phyloP scores from a whole-genome alignment of 35 echinoderm and acorn worm genomes.

The Ophiothrix spiculata region DNA sequence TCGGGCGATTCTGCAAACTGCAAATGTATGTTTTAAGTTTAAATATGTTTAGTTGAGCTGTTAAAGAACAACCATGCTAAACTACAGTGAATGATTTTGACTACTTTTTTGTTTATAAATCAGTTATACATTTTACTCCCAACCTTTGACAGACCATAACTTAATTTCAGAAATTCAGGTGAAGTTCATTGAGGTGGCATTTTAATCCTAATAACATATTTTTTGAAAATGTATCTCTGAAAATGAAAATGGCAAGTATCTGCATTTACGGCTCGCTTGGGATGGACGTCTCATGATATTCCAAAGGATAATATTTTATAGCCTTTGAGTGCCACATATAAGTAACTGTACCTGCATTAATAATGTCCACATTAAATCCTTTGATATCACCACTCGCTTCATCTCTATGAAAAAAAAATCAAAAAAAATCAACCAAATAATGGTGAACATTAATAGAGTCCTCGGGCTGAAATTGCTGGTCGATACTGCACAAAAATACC shows the following conservation, averaged over 20 bases:
- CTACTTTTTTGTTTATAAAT: background rate
- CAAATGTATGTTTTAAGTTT: too few species aligned
- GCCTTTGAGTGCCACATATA: background rate
- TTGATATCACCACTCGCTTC: background rate
- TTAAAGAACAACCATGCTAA: background rate
- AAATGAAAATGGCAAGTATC: background rate
- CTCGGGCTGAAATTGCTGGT: too few species aligned
- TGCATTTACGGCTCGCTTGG: background rate
- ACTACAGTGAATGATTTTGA: background rate
- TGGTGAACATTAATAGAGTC: too few species aligned
- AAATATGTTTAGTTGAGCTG: too few species aligned
- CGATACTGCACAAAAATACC: too few species aligned
- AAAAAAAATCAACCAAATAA: too few species aligned
- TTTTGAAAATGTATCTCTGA: background rate
- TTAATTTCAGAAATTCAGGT: background rate
- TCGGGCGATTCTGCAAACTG: slow-evolving; percentile 51
- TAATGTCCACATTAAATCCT: background rate
- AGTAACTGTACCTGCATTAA: background rate
- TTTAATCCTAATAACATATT: background rate
- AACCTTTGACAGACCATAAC: background rate
- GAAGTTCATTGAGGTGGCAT: background rate
- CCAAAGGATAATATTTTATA: background rate
- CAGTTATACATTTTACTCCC: background rate
- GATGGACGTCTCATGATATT: background rate
- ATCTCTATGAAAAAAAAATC: background rate